Evolutionary conservation across 2,888 invertebrate species (phyloP).

Genomic region (Cabera pusaria): DNA sequence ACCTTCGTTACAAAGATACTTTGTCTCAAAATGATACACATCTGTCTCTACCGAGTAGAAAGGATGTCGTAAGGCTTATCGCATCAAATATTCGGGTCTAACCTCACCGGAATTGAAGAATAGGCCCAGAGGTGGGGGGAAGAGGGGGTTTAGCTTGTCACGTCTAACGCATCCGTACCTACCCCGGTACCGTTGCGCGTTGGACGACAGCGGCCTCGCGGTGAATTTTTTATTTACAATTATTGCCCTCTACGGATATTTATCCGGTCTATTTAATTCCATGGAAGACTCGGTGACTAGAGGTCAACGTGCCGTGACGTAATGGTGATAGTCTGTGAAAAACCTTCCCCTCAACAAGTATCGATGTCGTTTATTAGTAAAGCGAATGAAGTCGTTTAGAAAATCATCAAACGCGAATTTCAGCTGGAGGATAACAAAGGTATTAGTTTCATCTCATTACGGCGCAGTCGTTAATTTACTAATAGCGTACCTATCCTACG

Average conservation of each 20-base stretch:
- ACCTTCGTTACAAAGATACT: too few species aligned
- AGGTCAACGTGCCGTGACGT: slow-evolving; percentile 32
- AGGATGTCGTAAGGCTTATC: too few species aligned
- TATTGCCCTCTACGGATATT: slow-evolving; percentile 58
- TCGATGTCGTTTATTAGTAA: slow-evolving; percentile 12
- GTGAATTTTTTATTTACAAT: slow-evolving; percentile 75
- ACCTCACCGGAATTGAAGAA: slow-evolving; percentile 28
- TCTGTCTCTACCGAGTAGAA: too few species aligned
- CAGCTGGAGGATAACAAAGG: slow-evolving; percentile 12
- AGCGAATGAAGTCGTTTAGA: slow-evolving; percentile 13
- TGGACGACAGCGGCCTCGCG: slow-evolving; percentile 31
- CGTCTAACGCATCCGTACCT: slow-evolving; percentile 39
- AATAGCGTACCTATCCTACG: slow-evolving; percentile 9
- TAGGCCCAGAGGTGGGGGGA: slow-evolving; percentile 16
- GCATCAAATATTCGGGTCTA: slow-evolving; percentile 46
- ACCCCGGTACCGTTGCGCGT: slow-evolving; percentile 48
- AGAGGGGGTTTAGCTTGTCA: slow-evolving; percentile 23
- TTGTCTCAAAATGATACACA: too few species aligned
- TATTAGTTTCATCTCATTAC: slow-evolving; percentile 18
- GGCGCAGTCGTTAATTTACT: slow-evolving; percentile 15
- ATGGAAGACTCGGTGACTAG: slow-evolving; percentile 35
- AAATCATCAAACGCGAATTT: slow-evolving; percentile 20
- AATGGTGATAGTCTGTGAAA: slow-evolving; percentile 35
- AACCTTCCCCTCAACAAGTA: slow-evolving; percentile 20
- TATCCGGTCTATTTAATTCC: slow-evolving; percentile 62